Conservation (phyloP, 2,888 invertebrate genomes). For the Drosophila infuscata region DNA sequence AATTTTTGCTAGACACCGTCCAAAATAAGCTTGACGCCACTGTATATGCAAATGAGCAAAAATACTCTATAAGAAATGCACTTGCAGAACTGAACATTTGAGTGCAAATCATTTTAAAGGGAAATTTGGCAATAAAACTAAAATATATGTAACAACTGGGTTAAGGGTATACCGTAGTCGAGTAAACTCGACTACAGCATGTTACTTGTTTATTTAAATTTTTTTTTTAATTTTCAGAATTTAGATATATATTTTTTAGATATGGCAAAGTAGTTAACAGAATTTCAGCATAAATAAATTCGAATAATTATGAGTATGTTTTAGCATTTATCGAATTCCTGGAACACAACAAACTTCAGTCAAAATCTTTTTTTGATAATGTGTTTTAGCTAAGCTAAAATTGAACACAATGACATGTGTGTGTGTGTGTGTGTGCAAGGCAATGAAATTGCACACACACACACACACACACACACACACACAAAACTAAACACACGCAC, state of each 20-base stretch:
- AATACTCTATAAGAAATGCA: no score
- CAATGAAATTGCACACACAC: constrained; percentile 15
- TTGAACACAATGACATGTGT: constrained; percentile 38
- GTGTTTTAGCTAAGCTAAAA: constrained; percentile 27
- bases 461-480: constrained; percentile 17
- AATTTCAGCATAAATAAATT: no score
- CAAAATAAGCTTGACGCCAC: no score
- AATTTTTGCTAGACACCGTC: no score
- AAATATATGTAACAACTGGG: no score
- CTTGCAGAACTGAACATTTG: no score
- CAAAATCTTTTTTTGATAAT: constrained; percentile 25
- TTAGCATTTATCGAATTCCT: neutral
- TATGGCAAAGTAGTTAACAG: neutral
- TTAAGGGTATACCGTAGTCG: no score
- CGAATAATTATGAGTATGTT: no score
- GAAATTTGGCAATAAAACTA: no score
- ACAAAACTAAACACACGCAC: constrained; percentile 24
- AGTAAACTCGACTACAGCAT: no score
- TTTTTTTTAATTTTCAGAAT: neutral
- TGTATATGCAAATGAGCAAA: no score
- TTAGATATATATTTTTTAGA: neutral
- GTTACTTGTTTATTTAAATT: neutral
- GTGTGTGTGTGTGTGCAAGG: constrained; percentile 12
- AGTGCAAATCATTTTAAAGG: no score
- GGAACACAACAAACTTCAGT: neutral